Percentiles rank a stretch among this genome's conserved stretches.
phyloP scores from a whole-genome alignment of 1,140 invertebrate genomes.

The Lepeophtheirus salmonis region DNA sequence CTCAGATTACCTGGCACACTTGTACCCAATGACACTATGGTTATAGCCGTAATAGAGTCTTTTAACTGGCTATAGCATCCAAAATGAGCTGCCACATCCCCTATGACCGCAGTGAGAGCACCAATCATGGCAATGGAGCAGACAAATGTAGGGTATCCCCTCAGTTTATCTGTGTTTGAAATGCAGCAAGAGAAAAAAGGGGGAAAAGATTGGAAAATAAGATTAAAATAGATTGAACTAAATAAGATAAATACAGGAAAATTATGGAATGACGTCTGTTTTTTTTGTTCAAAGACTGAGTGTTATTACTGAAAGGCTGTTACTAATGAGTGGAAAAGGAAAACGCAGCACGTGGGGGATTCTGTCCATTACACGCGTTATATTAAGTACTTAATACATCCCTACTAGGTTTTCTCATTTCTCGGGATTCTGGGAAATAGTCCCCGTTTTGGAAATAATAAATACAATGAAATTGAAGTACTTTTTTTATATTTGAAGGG shows the following conservation, averaged over 20 bases:
- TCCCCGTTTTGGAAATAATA: no score
- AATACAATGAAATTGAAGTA: no score
- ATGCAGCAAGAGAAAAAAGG: constrained; percentile 21
- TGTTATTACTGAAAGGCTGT: no score
- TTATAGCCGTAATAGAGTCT: constrained; percentile 44
- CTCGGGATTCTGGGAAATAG: no score
- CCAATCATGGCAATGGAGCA: constrained; percentile 41
- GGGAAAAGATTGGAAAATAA: constrained; percentile 16
- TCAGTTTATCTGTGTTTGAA: constrained; percentile 25
- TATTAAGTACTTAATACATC: no score
- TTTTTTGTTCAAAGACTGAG: background rate
- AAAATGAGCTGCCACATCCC: constrained; percentile 42
- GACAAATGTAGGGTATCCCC: constrained; percentile 42
- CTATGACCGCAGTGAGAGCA: constrained; percentile 42
- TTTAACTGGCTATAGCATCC: constrained; percentile 45
- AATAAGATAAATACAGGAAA: no score
- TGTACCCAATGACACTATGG: constrained; percentile 43
- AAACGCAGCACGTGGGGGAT: no score
- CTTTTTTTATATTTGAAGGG: no score
- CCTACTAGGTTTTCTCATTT: no score
- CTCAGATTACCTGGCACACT: constrained; percentile 37
- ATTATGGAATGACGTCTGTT: background rate
- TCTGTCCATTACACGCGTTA: no score
- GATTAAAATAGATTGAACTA: background rate
- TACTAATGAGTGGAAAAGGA: no score